Base-by-base conservation (phyloP, 2,113 vertebrate species). In the Ailurus styani region DNA sequence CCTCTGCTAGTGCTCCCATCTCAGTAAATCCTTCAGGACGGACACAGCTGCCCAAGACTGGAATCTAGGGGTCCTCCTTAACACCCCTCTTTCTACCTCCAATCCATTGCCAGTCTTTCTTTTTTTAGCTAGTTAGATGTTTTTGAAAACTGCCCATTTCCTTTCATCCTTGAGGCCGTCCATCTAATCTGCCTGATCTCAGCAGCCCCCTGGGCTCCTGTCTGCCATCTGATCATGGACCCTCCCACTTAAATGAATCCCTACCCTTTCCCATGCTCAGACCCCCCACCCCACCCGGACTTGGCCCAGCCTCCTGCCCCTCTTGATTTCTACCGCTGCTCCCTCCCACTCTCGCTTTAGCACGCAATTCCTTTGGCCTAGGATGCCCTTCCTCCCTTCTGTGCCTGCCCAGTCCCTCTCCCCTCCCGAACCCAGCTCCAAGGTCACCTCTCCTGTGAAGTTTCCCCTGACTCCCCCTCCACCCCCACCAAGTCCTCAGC, bases 41-140 rank as follows among this genome's bases (percentile, higher is more conserved):
- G 0, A 42, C 40, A 27, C 11, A 3, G 54, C 20, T 10, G 23
- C 42, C 60, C 0, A 5, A 7, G 42, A 52, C 42, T 9, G 40
- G 13, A 66, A 4, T 45, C 62, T 6, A 25, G 72, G 25, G 64
- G 17, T 17, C 7, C 15, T 50, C 7, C n/a, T 57, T 45, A 8
- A 0, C 45, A 42, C 18, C 34, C 6, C 40, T 8, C 9, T n/a
- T 57, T 55, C 37, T 12, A 27, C 66, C 50, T 37, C 88, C 34
- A 13, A 12, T 4, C 37, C 3, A 7, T 31, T 13, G 68, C 45
- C 37, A 23, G 25, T n/a, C 37, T 72, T 77, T 45, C 47, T 57
- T 1, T 87, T 14, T 11, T 55, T 13, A n/a, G 47, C 27, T 13
- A 9, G 10, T 57, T 10, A 27, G 45, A 20, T 50, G 52, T 50